A percentile compares a stretch with the other conserved stretches of the same genome.
Evolutionary conservation across 2,797 vertebrate species (phyloP).

Genomic region (Philypnodon macrostomus): DNA sequence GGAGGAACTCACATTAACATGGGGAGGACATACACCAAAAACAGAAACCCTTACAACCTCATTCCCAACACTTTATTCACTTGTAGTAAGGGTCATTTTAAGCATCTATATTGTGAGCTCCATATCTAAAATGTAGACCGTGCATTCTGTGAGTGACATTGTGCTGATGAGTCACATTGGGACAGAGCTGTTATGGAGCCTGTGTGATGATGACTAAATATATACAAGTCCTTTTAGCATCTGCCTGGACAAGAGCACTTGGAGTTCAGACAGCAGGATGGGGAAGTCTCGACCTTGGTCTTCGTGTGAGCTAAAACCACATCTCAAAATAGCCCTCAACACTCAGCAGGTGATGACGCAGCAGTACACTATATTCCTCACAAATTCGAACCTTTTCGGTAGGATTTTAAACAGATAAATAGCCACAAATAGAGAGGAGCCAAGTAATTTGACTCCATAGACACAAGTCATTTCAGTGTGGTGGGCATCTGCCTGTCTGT

Average conservation of each 20-base stretch:
- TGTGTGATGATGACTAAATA: conserved; percentile 13
- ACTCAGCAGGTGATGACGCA: not conserved
- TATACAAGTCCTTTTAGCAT: conserved; percentile 26
- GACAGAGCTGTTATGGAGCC: conserved; percentile 8
- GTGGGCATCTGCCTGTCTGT: conserved; percentile 30
- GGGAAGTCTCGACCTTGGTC: conserved; percentile 35
- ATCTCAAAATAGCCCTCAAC: conserved; percentile 23
- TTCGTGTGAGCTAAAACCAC: conserved; percentile 28
- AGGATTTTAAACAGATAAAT: too few species aligned
- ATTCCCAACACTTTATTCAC: too few species aligned
- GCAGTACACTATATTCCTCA: too few species aligned
- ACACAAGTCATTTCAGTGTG: conserved; percentile 50
- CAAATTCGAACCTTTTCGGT: too few species aligned
- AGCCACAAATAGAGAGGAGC: too few species aligned
- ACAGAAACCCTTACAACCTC: too few species aligned
- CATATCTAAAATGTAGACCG: conserved; percentile 2
- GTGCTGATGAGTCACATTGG: conserved; percentile 37
- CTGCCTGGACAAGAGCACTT: conserved; percentile 19
- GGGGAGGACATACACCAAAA: too few species aligned
- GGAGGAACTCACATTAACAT: too few species aligned
- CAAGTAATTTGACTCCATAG: not conserved
- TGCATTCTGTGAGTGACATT: conserved; percentile 11
- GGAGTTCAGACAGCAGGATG: conserved; percentile 23
- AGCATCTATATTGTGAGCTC: not conserved
- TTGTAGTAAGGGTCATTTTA: too few species aligned